A percentile compares a stretch with the other conserved stretches of the same genome.
phyloP scores from a whole-genome alignment of 2,888 invertebrate species.

The Campoletis raptor region DNA sequence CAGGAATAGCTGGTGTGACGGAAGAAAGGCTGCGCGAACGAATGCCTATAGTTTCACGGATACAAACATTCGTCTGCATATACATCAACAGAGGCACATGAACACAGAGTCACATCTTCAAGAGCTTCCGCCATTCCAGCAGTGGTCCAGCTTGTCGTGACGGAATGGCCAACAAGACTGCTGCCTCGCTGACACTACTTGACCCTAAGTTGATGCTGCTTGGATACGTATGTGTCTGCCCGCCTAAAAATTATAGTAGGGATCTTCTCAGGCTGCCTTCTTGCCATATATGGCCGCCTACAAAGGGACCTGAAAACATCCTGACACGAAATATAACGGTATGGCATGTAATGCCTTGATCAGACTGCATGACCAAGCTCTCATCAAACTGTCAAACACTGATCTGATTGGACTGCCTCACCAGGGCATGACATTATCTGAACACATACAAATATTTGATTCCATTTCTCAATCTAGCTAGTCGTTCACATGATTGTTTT shows the following conservation, averaged over 20 bases:
- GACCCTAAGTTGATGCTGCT: constrained; percentile 49
- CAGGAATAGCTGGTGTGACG: constrained; percentile 46
- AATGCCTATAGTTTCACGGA: constrained; percentile 3
- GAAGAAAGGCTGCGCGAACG: constrained; percentile 20
- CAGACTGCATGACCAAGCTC: too few species aligned
- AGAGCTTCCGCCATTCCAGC: constrained; percentile 48
- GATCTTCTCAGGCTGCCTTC: neutral
- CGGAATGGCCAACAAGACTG: constrained; percentile 57
- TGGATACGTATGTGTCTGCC: neutral
- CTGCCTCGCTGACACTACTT: constrained; percentile 55
- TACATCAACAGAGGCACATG: neutral
- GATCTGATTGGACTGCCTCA: too few species aligned
- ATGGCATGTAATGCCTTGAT: too few species aligned
- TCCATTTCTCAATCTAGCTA: too few species aligned
- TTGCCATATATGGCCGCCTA: neutral
- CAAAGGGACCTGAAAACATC: too few species aligned
- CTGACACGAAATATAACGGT: too few species aligned
- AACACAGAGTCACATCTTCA: constrained; percentile 13
- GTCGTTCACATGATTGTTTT: too few species aligned
- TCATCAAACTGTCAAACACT: too few species aligned
- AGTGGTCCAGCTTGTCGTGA: constrained; percentile 55
- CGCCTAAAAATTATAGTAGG: neutral
- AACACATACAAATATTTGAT: too few species aligned
- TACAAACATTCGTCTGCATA: neutral
- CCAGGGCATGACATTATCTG: too few species aligned